Evolutionary conservation across 2,797 vertebrate genomes (phyloP).

Genomic region (Buceros bicornis): DNA sequence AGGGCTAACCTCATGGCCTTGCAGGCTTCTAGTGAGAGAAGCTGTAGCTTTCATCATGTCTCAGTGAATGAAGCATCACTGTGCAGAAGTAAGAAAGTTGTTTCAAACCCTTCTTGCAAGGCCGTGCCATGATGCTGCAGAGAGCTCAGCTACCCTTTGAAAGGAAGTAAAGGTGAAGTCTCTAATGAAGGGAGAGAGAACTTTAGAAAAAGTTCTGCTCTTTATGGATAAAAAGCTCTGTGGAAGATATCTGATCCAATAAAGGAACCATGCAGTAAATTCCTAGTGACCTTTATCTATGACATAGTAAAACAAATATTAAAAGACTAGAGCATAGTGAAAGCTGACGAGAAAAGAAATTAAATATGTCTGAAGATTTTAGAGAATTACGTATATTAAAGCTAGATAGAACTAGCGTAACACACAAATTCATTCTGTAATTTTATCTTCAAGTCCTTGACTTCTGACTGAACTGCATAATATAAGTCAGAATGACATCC

Average conservation of each 20-base stretch:
- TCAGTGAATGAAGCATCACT: neutral
- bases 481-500: neutral
- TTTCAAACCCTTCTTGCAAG: neutral
- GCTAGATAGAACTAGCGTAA: neutral
- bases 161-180: neutral
- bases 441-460: neutral
- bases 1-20: neutral
- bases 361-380: neutral
- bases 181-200: neutral
- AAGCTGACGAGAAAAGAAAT: conserved; percentile 14
- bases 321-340: neutral
- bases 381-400: neutral
- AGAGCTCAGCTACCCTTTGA: neutral
- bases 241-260: neutral
- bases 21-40: neutral
- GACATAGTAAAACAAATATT: neutral
- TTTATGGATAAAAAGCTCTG: neutral
- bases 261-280: neutral
- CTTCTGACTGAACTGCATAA: neutral
- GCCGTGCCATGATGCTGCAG: neutral
- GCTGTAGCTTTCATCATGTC: neutral
- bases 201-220: neutral
- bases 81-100: neutral
- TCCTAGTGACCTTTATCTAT: neutral
- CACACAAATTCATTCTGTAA: neutral